Base-by-base conservation (phyloP, 2,113 vertebrate species). In the Maccullochella peelii region DNA sequence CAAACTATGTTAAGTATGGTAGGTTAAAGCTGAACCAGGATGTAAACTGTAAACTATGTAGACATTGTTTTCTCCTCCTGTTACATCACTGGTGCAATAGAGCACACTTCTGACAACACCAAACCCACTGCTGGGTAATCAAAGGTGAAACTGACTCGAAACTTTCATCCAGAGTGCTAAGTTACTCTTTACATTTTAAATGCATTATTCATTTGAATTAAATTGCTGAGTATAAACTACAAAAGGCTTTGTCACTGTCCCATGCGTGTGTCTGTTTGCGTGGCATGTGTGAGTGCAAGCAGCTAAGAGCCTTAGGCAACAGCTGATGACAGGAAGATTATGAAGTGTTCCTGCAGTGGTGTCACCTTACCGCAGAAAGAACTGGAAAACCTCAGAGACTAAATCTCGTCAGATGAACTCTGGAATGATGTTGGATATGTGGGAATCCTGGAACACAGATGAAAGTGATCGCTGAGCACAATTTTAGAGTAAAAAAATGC, bases 291-390 rank as follows among this genome's bases (percentile, higher is more conserved):
- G 20, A 81, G 50, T 71, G 67, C 63, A 67, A 82, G 71, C 69
- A 77, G 58, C 67, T 86, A 73, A 85, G 83, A 79, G 82, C 68
- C 77, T 89, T 82, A 80, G 44, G 77, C 58, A 74, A 88, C 86
- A 91, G 88, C 85, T 90, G 83, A 86, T 75, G 49, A 81, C 59
- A 77, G 79, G 47, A 44, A 63, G 47, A 86, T 87, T 83, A 77
- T 65, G 9, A 66, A 36, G 42, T 58, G 67, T 67, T 72, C 23
- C 73, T 82, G 70, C 44, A 47, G 72, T 8, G 61, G 88, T 85
- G 79, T 93, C 88, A 90, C 67, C 87, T 88, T 88, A 84, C 85
- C 84, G 15, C 36, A 61, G 62, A 80, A 50, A 42, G 44, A 8
- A 61, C 50, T 52, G 62, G 72, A 78, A 25, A 54, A 73, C 33